Evolutionary conservation across 2,888 invertebrate species (phyloP), one percentile per base, ranked within the genome.

Genomic region (Tillus elongatus): DNA sequence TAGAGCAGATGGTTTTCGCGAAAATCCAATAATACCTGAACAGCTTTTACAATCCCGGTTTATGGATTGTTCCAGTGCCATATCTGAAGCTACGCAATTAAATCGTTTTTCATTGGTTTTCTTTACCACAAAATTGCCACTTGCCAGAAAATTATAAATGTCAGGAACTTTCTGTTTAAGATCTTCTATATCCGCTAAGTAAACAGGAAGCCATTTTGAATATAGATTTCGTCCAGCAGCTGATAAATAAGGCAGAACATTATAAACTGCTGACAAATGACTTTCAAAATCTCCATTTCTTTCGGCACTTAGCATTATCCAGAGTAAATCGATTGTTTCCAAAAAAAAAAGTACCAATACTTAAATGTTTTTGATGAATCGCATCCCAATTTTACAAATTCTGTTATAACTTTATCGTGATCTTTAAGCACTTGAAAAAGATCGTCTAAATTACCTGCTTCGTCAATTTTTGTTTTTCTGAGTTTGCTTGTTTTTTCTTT

Each of bases 71-170:
- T 50, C 48, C 9, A 48, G 27, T 11, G 44, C 43, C 42, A 45
- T 44, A 40, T 45, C 48, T 6, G 43, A 49, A n/a, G 44, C 46
- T 3, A 47, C 46, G 19, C 44, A 46, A 29, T 46, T 47, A 38
- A 50, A 50, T 16, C 30, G 19, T 24, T 33, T 41, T 19, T 37
- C 27, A 30, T 27, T 29, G 9, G 42, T 45, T 34, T 39, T 43
- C 14, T 39, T 42, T 3, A 47, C 46, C 31, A 42, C 45, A 40
- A 46, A 44, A 40, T 46, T 45, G 2, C 46, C 43, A 10, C 35
- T 31, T 11, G 3, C 33, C 11, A 46, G 32, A 32, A 30, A 46
- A 6, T 33, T 8, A 35, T 44, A 39, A 39, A 44, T 42, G 11
- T 39, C 8, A 8, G 44, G 44, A 32, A 32, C 13, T 30, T 37